These are phyloP conservation scores for Podarcis lilfordi DNA, from an alignment of 2,797 vertebrate genomes.

Conservation along the genomic window DNA sequence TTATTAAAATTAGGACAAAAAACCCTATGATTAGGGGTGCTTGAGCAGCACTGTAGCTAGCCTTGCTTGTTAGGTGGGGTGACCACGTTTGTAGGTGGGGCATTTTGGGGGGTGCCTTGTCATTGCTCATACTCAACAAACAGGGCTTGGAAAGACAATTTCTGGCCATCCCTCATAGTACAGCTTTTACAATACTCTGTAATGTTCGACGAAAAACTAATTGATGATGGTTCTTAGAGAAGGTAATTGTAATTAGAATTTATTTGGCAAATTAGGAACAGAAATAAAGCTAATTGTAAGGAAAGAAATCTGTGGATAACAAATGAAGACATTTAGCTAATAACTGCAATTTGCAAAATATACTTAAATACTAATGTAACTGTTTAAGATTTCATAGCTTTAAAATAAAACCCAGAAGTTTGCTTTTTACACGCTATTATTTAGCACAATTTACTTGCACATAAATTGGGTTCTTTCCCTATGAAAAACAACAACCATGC, in stretches of 20 bases:
- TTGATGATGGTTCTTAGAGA: slow-evolving; percentile 54
- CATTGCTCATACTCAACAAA: background rate
- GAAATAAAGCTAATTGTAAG: slow-evolving; percentile 58
- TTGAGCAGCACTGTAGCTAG: background rate
- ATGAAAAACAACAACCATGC: background rate
- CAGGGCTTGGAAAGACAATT: background rate
- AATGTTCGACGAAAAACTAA: slow-evolving; percentile 47
- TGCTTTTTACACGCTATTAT: slow-evolving; percentile 43
- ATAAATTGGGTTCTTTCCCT: background rate
- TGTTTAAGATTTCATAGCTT: slow-evolving; percentile 44
- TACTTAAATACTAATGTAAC: slow-evolving; percentile 40
- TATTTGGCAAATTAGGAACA: slow-evolving; percentile 55
- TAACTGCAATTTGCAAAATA: slow-evolving; percentile 55
- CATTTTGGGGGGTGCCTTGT: background rate
- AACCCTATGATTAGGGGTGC: background rate
- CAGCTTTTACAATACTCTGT: slow-evolving; percentile 32
- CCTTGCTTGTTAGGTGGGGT: background rate
- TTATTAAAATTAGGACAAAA: slow-evolving; percentile 8
- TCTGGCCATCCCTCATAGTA: slow-evolving; percentile 22
- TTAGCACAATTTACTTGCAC: slow-evolving; percentile 13
- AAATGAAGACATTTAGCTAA: slow-evolving; percentile 47
- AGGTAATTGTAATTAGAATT: slow-evolving; percentile 61
- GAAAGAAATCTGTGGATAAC: slow-evolving; percentile 38
- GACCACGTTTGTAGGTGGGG: no score
- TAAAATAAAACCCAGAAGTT: slow-evolving; percentile 23